Evolutionary conservation across 2,797 vertebrate genomes (phyloP), one percentile per base, ranked within the genome.

Genomic region (Martes flavigula): DNA sequence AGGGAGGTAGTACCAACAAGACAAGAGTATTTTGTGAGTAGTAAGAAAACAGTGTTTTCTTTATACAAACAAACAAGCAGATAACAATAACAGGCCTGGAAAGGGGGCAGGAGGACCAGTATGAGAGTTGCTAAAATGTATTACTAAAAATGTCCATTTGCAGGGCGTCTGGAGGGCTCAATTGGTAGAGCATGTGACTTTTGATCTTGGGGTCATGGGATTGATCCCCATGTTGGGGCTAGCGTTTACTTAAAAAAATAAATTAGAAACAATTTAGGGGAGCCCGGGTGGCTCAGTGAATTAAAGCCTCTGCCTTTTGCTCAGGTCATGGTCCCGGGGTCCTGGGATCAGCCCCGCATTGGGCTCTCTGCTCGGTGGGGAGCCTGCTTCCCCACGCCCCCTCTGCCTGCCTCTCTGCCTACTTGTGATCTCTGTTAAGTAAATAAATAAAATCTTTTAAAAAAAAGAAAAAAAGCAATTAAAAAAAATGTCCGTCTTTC

Each of bases 261-360:
- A 20, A 54, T 54, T 54, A 54, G 54, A 54, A 54, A 54, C 51
- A 17, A 54, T 54, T 54, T 54, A 54, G 54, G 54, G 20, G 54
- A 20, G 7, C 20, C 54, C 18, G 7, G 54, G 54, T 56, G 54
- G 20, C 54, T 56, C 20, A 21, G 54, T 21, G 20, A 7, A 20
- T 56, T 56, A 56, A 21, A 56, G 54, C 54, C 54, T 56, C 54
- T 56, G 54, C 54, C 20, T 56, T 56, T 18, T 0, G 7, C 54
- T 56, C 54, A 56, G 54, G 20, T 56, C 54, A 21, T 56, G 20
- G 18, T 56, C 54, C 20, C 54, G 9, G 20, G 7, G 20, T 56
- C 54, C 54, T 56, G 20, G 54, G 54, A 56, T 56, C 7, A 0
- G 7, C 20, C 20, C 54, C 0, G 0, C 7, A 56, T 56, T 0